Conservation (phyloP, 53 echinoderm and acorn worm genomes). For the Henricia sp. region DNA sequence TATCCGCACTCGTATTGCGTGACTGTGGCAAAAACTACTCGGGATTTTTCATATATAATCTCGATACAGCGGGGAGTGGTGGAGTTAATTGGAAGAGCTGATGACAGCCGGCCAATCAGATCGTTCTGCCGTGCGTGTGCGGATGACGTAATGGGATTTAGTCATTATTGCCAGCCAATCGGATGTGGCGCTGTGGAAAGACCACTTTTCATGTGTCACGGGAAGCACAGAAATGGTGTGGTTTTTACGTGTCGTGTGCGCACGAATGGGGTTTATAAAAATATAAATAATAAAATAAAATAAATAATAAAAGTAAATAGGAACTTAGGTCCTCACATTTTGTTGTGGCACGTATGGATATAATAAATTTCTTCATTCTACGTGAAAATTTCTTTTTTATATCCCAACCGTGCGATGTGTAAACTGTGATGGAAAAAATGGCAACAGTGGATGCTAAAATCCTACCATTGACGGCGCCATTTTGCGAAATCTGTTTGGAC, state of each 20-base stretch:
- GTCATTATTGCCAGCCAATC: background rate
- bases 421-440: too few species aligned
- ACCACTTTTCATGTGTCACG: background rate
- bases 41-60: conserved; percentile 17
- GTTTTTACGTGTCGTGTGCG: background rate
- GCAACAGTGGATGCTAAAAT: too few species aligned
- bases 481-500: too few species aligned
- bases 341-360: too few species aligned
- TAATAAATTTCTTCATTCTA: too few species aligned
- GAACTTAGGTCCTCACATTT: too few species aligned
- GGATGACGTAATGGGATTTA: background rate
- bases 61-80: background rate
- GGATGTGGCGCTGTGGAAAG: background rate
- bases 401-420: too few species aligned
- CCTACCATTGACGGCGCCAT: too few species aligned
- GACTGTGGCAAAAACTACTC: background rate
- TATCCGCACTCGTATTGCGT: background rate
- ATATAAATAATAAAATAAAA: too few species aligned
- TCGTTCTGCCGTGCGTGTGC: background rate
- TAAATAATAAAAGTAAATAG: too few species aligned
- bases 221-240: background rate
- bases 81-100: background rate
- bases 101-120: background rate
- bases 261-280: too few species aligned
- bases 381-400: too few species aligned